Evolutionary conservation across 2,113 vertebrate genomes (phyloP).

Genomic region (Nothobranchius furzeri): DNA sequence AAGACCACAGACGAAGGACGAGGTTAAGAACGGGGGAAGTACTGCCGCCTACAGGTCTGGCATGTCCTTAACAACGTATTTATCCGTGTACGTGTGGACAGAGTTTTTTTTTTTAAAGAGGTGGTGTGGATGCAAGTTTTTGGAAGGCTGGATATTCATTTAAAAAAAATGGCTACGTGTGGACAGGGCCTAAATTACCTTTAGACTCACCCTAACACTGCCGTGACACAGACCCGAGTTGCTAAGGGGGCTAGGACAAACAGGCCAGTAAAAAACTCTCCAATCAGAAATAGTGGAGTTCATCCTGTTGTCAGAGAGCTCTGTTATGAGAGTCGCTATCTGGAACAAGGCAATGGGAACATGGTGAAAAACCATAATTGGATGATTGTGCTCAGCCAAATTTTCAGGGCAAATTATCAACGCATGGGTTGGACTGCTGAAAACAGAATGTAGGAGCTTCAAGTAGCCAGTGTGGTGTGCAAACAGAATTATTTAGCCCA

Average conservation of each 20-base stretch:
- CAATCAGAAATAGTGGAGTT: conserved; percentile 9
- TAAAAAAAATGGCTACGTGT: too few relatives aligned
- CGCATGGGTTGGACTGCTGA: conserved; percentile 63
- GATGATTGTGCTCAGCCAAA: conserved; percentile 61
- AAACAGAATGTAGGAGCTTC: conserved; percentile 65
- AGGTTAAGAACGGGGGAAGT: too few relatives aligned
- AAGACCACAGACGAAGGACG: too few relatives aligned
- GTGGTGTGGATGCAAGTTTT: too few relatives aligned
- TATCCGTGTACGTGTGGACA: too few relatives aligned
- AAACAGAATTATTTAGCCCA: conserved; percentile 73
- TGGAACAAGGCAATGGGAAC: conserved; percentile 63
- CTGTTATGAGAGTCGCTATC: conserved; percentile 56
- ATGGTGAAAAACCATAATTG: conserved; percentile 71
- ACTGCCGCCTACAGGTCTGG: too few relatives aligned
- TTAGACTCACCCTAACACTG: conserved; percentile 9
- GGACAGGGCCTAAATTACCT: conserved; percentile 10
- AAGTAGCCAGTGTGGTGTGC: conserved; percentile 58
- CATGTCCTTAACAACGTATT: too few relatives aligned
- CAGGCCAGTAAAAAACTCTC: background rate
- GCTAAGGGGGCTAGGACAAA: background rate
- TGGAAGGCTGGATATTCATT: too few relatives aligned
- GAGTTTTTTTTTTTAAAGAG: too few relatives aligned
- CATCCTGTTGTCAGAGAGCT: conserved; percentile 47
- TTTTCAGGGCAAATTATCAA: conserved; percentile 72
- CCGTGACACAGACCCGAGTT: background rate